Evolutionary conservation across 2,797 vertebrate species (phyloP), one percentile per base, ranked within the genome.

Genomic region (Paedocypris micromegethes): DNA sequence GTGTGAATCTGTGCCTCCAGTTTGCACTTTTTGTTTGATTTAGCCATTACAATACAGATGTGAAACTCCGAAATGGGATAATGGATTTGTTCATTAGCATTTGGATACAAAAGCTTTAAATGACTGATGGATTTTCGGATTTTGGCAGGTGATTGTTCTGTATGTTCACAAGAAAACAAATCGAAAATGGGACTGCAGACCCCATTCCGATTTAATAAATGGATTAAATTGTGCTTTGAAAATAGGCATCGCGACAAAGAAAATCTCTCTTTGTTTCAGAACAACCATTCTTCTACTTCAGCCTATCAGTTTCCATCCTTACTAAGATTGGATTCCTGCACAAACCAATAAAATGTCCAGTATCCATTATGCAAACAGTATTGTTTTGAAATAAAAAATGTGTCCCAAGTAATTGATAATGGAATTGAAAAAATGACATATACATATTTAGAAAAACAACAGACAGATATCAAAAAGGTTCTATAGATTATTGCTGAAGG

Each of bases 311-410:
- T 79, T 78, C 72, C 81, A 75, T 52, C 75, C 69, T 74, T 73
- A 73, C 70, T 79, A 83, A 82, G 85, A 66, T 73, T 83, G 80
- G 79, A 65, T 61, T 72, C 56, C 72, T 67, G 78, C 78, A 68
- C 70, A 78, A 80, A 77, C 60, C 64, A 62, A 57, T 84, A 79
- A 86, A 82, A 86, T 84, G 85, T 80, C 80, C 78, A 75, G 82
- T 82, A 87, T 85, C 83, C 81, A 84, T 85, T 86, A 79, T 73
- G 81, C 79, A 73, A 71, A 75, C 81, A 84, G 81, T 79, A 81
- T 83, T 85, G 80, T 83, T 85, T 81, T 80, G 81, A 80, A 85
- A 82, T 83, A 74, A 83, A 85, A 86, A 86, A 86, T 84, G 82
- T 85, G 83, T 79, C 69, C 70, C 62, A 63, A 72, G 57, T 57